phyloP scores from a whole-genome alignment of 2,113 vertebrate genomes.

The Murina feae region DNA sequence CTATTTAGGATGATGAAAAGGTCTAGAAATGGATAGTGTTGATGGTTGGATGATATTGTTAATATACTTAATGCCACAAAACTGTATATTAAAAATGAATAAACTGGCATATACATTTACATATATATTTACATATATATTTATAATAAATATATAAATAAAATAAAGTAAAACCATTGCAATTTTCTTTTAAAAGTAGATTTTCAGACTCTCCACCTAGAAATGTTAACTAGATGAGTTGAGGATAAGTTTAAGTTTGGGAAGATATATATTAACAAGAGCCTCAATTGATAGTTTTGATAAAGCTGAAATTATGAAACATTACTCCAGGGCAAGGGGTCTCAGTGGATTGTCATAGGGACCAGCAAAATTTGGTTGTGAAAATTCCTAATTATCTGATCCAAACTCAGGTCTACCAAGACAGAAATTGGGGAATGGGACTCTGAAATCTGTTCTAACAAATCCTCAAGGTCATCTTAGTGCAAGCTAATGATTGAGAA shows the following conservation, averaged over 20 bases:
- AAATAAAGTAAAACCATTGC: neutral
- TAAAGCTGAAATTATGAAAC: neutral
- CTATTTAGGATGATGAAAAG: neutral
- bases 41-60: too few species aligned
- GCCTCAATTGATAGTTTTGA: neutral
- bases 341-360: neutral
- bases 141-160: neutral
- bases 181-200: neutral
- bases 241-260: neutral
- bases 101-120: too few species aligned
- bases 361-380: neutral
- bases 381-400: neutral
- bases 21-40: neutral
- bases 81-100: too few species aligned
- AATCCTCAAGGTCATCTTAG: neutral
- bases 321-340: neutral
- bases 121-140: too few species aligned
- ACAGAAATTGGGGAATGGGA: neutral
- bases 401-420: neutral
- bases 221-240: neutral
- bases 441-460: neutral
- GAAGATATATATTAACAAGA: neutral
- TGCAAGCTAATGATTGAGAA: neutral
- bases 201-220: neutral
- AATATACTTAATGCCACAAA: too few species aligned